Percentiles rank a stretch among this genome's conserved stretches.
Evolutionary conservation across 2,888 invertebrate species (phyloP).

Genomic region (Biston stratarius): DNA sequence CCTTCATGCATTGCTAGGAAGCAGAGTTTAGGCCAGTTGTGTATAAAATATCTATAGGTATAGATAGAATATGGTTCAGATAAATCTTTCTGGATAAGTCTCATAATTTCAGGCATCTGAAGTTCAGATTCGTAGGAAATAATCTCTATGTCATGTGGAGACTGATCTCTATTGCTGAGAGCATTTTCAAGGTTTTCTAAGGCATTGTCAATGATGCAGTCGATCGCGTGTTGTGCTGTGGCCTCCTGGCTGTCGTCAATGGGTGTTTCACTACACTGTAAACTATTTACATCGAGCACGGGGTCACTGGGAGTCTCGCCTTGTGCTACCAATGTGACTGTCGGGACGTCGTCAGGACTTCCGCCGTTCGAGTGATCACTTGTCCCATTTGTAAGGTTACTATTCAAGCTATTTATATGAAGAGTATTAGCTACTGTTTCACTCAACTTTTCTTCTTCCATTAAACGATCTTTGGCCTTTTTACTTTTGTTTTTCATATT

Average conservation of each 20-base stretch:
- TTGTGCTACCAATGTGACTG: constrained; percentile 59
- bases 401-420: constrained; percentile 76
- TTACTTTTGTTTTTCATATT: constrained; percentile 78
- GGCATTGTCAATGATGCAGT: constrained; percentile 59
- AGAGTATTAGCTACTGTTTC: constrained; percentile 77
- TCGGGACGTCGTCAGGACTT: constrained; percentile 56
- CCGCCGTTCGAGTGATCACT: constrained; percentile 72
- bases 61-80: constrained; percentile 99
- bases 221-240: constrained; percentile 52
- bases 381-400: constrained; percentile 80
- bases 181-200: constrained; percentile 60
- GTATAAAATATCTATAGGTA: constrained; percentile 99
- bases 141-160: constrained; percentile 72
- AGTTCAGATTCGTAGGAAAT: constrained; percentile 95
- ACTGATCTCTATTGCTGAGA: constrained; percentile 56
- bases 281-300: constrained; percentile 74
- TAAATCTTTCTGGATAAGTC: constrained; percentile 99
- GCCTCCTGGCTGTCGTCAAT: constrained; percentile 52
- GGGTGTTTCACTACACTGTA: constrained; percentile 70
- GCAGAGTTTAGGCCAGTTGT: constrained; percentile 99
- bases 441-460: constrained; percentile 73
- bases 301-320: constrained; percentile 57
- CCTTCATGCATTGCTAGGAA: constrained; percentile 96
- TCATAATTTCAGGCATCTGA: constrained; percentile 99
- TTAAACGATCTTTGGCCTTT: constrained; percentile 83